Conservation (phyloP, 2,113 vertebrate genomes). For the Pygoscelis adeliae region DNA sequence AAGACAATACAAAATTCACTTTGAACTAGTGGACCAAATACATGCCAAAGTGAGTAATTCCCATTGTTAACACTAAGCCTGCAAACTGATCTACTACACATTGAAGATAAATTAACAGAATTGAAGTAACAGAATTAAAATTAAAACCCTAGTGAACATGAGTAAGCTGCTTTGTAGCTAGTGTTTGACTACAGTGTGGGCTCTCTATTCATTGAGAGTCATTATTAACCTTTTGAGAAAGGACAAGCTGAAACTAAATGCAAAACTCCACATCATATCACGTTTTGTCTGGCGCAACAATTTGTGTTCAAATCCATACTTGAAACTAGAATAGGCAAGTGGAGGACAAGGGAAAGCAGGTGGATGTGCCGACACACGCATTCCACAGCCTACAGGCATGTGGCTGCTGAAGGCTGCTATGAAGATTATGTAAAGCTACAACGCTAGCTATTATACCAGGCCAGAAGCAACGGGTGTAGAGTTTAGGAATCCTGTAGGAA, state of each 20-base stretch:
- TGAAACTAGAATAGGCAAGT: neutral
- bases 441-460: fast-evolving
- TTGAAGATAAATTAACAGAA: neutral
- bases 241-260: neutral
- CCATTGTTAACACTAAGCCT: neutral
- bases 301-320: neutral
- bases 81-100: neutral
- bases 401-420: neutral
- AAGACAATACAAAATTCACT: neutral
- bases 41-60: neutral
- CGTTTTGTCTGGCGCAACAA: neutral
- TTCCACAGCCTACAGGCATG: neutral
- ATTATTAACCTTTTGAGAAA: neutral
- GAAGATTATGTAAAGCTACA: no score
- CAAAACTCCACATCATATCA: neutral
- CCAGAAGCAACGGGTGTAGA: fast-evolving
- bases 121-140: neutral
- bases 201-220: neutral
- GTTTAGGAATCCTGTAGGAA: neutral
- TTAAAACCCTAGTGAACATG: neutral
- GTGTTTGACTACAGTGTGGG: no score
- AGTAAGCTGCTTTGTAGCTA: neutral
- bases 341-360: neutral
- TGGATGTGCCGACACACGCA: fast-evolving
- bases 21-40: neutral